Percentiles rank a stretch among this genome's conserved stretches.
Conservation (phyloP, 2,113 vertebrate species). For the Coryphaenoides rupestris region DNA sequence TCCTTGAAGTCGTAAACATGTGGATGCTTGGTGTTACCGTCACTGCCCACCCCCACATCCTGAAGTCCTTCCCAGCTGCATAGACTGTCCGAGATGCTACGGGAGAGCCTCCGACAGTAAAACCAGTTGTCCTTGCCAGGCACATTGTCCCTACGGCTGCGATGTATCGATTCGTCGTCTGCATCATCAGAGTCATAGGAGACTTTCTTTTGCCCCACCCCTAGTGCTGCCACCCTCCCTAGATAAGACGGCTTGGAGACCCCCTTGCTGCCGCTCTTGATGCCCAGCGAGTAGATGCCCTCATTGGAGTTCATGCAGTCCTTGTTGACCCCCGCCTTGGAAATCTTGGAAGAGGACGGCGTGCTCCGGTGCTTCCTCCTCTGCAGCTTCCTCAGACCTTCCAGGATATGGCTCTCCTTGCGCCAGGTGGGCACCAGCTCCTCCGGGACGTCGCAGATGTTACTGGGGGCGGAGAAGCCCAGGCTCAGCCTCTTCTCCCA, state of each 20-base stretch:
- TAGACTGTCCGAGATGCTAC: constrained; percentile 84
- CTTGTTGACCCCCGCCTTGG: constrained; percentile 82
- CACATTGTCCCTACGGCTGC: constrained; percentile 59
- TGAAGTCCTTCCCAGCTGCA: constrained; percentile 77
- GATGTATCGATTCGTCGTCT: constrained; percentile 75
- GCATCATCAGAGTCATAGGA: constrained; percentile 81
- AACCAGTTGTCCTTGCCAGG: constrained; percentile 73
- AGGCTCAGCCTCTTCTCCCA: constrained; percentile 87
- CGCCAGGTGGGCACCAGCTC: constrained; percentile 80
- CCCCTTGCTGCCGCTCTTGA: constrained; percentile 74
- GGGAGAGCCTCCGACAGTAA: constrained; percentile 74
- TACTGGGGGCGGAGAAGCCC: constrained; percentile 82
- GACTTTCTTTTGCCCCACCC: constrained; percentile 61
- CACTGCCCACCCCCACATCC: constrained; percentile 51
- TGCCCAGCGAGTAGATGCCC: constrained; percentile 90
- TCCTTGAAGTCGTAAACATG: constrained; percentile 73
- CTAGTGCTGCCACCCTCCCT: constrained; percentile 45
- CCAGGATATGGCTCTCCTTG: constrained; percentile 88
- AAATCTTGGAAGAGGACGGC: constrained; percentile 74
- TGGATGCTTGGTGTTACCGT: constrained; percentile 30
- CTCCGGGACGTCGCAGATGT: constrained; percentile 77
- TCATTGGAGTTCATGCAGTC: constrained; percentile 97
- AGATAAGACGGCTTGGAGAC: constrained; percentile 58
- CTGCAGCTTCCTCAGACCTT: constrained; percentile 86
- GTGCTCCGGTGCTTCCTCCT: constrained; percentile 77